Evolutionary conservation across 2,888 invertebrate species (phyloP).

Genomic region (Sceliomorpha sp.): DNA sequence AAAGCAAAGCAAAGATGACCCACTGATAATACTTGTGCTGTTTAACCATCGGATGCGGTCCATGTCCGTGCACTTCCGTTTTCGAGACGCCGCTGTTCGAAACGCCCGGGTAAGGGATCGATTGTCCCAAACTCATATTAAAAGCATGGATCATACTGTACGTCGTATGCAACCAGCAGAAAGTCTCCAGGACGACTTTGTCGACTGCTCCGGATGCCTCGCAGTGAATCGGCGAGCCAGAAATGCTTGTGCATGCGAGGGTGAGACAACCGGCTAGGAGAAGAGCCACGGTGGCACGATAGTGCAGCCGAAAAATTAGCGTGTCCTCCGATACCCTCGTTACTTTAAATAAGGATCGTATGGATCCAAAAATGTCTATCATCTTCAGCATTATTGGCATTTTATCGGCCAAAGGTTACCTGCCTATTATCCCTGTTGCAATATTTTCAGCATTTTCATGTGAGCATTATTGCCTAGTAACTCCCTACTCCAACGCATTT

Average conservation of each 20-base stretch:
- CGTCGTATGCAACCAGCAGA: constrained; percentile 96
- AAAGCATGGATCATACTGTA: constrained; percentile 89
- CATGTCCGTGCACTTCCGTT: constrained; percentile 82
- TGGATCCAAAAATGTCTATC: constrained; percentile 78
- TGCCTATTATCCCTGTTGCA: background rate
- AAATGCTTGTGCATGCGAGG: constrained; percentile 81
- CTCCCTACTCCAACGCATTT: constrained; percentile 3
- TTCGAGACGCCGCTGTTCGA: constrained; percentile 82
- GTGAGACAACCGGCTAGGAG: constrained; percentile 81
- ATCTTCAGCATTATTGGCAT: constrained; percentile 78
- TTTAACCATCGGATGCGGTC: constrained; percentile 75
- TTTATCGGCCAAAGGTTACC: constrained; percentile 44
- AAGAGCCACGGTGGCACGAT: constrained; percentile 81
- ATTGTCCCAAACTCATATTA: constrained; percentile 84
- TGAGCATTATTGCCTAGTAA: constrained; percentile 2
- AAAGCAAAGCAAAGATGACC: constrained; percentile 83
- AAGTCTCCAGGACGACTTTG: constrained; percentile 92
- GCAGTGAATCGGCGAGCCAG: constrained; percentile 80
- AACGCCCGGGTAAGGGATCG: constrained; percentile 90
- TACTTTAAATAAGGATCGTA: constrained; percentile 76
- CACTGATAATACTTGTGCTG: constrained; percentile 83
- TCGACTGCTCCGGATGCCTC: constrained; percentile 79
- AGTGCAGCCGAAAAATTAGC: constrained; percentile 81
- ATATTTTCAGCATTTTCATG: background rate
- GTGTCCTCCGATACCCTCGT: constrained; percentile 79